Base-by-base conservation (phyloP, 2,797 vertebrate genomes). In the Coreius guichenoti region DNA sequence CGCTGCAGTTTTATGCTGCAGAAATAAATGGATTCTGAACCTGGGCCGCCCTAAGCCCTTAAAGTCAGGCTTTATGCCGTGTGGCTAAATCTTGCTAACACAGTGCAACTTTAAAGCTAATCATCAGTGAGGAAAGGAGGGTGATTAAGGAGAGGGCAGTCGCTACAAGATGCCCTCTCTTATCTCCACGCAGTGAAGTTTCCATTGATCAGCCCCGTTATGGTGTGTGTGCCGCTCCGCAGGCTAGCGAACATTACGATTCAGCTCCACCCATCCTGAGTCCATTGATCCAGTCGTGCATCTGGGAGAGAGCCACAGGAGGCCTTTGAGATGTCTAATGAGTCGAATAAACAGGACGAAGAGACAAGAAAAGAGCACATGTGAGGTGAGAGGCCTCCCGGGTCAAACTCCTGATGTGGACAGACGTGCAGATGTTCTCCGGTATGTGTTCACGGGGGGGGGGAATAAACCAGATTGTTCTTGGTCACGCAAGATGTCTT, bases 141-240 rank as follows among this genome's bases (percentile, higher is more conserved):
- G 65, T 87, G 73, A 91, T 90, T 83, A 92, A 91, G 92, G 63
- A 16, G 47, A 89, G 88, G 51, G 81, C 56, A 33, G 3, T 19
- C 21, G 16, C 51, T 91, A 26, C 79, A 75, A 89, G 89, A 85
- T 89, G 85, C 19, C 79, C 49, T 88, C 72, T 83, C 88, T 92
- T 91, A 88, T 89, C 86, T 90, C 80, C 74, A 19, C 17, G 14
- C 80, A 80, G 83, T 82, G 89, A 90, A 36, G 14, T 84, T 74
- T 86, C 84, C 86, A 70, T 85, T 69, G 86, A 91, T 89, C 82
- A 58, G 49, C 13, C 54, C 74, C n/a, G 45, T 17, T 72, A 84
- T 75, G 86, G 49, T 90, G 63, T 78, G 90, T 90, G 80, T 83
- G 19, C 89, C 83, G 88, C 31, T 86, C 70, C 5, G 17, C 17